These are phyloP conservation scores for Centropyge bicolor DNA, from an alignment of 2,797 vertebrate species.

Conservation along the genomic window DNA sequence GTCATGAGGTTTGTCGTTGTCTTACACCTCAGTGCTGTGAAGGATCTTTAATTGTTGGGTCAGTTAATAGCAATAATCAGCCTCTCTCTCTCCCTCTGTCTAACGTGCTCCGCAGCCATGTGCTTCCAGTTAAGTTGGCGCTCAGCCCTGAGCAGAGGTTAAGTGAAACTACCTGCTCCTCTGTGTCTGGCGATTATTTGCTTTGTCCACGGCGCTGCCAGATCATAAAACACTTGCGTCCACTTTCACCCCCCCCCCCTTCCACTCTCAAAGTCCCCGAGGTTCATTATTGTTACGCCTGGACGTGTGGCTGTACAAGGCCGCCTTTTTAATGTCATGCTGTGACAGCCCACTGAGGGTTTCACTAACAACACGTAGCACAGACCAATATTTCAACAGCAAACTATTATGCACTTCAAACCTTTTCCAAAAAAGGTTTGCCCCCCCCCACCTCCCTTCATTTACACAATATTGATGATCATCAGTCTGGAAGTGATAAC, in stretches of 20 bases:
- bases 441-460: not conserved
- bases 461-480: constrained; percentile 73
- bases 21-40: constrained; percentile 45
- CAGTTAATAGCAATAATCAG: constrained; percentile 57
- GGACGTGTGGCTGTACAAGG: constrained; percentile 78
- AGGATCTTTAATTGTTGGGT: constrained; percentile 65
- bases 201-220: constrained; percentile 80
- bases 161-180: constrained; percentile 86
- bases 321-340: constrained; percentile 68
- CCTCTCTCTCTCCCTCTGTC: constrained; percentile 48
- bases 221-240: constrained; percentile 85
- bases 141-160: constrained; percentile 80
- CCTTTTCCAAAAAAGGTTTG: constrained; percentile 41
- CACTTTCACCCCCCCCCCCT: constrained; percentile 67
- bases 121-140: constrained; percentile 83
- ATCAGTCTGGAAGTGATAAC: constrained; percentile 75
- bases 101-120: constrained; percentile 74
- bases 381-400: constrained; percentile 65
- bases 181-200: constrained; percentile 85
- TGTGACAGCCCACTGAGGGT: constrained; percentile 70
- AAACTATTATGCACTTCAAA: constrained; percentile 60
- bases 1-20: constrained; percentile 48
- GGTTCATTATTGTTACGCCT: constrained; percentile 82
- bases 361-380: constrained; percentile 48
- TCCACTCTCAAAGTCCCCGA: constrained; percentile 67